Conservation (phyloP, 1,140 invertebrate genomes). For the Wasmannia auropunctata region DNA sequence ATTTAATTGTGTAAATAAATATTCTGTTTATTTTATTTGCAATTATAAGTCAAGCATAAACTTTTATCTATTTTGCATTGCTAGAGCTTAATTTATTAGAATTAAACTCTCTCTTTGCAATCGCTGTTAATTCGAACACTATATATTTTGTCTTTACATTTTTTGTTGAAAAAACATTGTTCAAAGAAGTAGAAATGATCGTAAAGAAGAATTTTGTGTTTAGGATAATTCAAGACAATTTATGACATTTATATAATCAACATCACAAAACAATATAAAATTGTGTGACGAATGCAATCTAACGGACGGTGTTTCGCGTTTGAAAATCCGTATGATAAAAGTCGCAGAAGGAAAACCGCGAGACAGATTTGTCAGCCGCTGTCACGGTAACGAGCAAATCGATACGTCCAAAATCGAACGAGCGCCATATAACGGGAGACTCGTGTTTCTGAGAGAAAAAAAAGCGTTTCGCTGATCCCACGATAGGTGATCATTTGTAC, state of each 20-base stretch:
- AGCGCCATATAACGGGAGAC: conserved; percentile 4
- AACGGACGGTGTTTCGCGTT: neutral
- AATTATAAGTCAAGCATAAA: conserved; percentile 1
- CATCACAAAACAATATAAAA: too few relatives aligned
- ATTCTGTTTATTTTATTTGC: neutral
- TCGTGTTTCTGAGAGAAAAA: neutral
- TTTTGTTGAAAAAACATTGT: neutral
- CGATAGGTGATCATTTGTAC: conserved; percentile 15
- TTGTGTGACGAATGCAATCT: too few relatives aligned
- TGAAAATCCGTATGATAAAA: neutral
- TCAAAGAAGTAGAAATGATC: neutral
- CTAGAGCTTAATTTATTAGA: neutral
- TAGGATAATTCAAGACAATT: neutral
- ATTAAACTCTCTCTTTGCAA: neutral
- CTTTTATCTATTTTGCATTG: neutral
- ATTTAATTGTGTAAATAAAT: too few relatives aligned
- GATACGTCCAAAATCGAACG: conserved; percentile 22
- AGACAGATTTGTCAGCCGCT: conserved; percentile 28
- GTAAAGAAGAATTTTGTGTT: neutral
- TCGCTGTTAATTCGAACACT: neutral
- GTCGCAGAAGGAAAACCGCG: conserved; percentile 8
- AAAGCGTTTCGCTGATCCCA: neutral
- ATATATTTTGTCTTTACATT: neutral
- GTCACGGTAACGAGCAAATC: conserved; percentile 40
- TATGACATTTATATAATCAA: too few relatives aligned